A percentile compares a stretch with the other conserved stretches of the same genome.
phyloP scores from a whole-genome alignment of 2,797 vertebrate species.

The Anas georgica region DNA sequence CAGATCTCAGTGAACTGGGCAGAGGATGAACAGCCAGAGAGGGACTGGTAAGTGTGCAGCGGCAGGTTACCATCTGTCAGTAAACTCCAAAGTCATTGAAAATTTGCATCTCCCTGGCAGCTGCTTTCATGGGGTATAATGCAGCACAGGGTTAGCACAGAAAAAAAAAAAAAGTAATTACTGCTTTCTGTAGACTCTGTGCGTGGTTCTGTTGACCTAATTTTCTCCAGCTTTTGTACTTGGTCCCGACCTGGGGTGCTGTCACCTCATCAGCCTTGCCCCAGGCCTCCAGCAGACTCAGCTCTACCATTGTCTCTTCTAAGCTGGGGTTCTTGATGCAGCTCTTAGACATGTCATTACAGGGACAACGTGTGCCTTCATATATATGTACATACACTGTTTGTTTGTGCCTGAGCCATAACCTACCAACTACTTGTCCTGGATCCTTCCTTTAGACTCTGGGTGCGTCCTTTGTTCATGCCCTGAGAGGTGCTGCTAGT shows the following conservation, averaged over 20 bases:
- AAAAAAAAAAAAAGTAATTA: neutral
- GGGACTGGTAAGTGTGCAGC: neutral
- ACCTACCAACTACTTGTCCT: neutral
- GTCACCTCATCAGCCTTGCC: neutral
- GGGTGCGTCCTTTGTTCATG: neutral
- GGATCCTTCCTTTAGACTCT: neutral
- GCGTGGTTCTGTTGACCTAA: neutral
- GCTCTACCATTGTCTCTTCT: neutral
- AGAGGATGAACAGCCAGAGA: constrained; percentile 25
- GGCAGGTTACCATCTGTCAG: constrained; percentile 25
- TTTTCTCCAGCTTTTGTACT: neutral
- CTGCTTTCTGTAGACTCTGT: neutral
- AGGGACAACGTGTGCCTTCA: neutral
- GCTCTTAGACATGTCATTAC: neutral
- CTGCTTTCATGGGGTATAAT: constrained; percentile 18
- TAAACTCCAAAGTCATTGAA: constrained; percentile 59
- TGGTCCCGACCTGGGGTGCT: neutral
- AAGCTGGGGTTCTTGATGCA: neutral
- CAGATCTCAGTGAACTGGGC: neutral
- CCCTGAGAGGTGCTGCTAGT: neutral
- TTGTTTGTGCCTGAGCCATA: neutral
- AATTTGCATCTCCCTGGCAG: constrained; percentile 30
- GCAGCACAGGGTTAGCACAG: neutral
- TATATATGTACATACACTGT: neutral
- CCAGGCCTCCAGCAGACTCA: neutral